Evolutionary conservation across 2,888 invertebrate species (phyloP), one percentile per base, ranked within the genome.

Genomic region (Alloscopus bannaensis): DNA sequence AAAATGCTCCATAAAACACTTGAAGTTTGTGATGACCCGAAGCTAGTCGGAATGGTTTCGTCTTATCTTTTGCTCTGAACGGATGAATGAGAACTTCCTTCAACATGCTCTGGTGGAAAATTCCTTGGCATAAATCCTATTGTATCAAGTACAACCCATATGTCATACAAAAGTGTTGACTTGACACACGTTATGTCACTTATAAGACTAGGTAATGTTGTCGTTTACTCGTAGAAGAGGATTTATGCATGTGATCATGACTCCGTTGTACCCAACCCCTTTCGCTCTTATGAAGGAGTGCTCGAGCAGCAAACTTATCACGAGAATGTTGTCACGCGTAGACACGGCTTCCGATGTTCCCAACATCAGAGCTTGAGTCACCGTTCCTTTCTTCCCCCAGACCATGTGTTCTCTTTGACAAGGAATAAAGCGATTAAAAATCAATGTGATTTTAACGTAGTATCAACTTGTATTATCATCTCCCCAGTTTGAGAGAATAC

Each of bases 31-130:
- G 94, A 40, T 92, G 90, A 86, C 95, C 93, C 0, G 93, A 92
- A 0, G 95, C 95, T 69, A 91, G 88, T 0, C 91, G 91, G 87
- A 96, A 96, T 22, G 94, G 93, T 87, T 91, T 91, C 1, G 91
- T 91, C 8, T 93, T 93, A 87, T 94, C 93, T 4, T 90, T 88
- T 72, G 93, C 92, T 1, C 93, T 89, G 87, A 93, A 96, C 85
- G 93, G 90, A 88, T 95, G 95, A 16, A 95, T 92, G 90, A 95
- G 94, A 62, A 66, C 24, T 70, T 82, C 82, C 47, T 76, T 66
- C 16, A 82, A 8, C 0, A 64, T n/a, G n/a, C 68, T 57, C 42
- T 59, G 72, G 22, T 57, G 45, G 18, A 76, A 26, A 18, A 80
- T n/a, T 20, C 52, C 79, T 42, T 59, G 36, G 24, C 82, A 82